phyloP scores from a whole-genome alignment of 2,797 vertebrate genomes.

The Darevskia mixta region DNA sequence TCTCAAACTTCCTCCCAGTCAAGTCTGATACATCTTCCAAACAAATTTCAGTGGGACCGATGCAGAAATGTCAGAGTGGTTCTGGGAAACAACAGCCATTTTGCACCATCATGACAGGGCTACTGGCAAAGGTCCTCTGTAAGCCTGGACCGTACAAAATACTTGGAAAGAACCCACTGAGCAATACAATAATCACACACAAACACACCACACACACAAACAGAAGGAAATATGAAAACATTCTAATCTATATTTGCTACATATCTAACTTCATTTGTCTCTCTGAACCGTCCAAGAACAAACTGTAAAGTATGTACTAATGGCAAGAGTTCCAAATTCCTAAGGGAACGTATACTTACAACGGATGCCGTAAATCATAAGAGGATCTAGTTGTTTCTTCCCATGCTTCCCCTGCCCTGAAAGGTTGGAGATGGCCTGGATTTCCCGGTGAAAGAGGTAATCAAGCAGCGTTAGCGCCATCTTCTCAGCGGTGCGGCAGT shows the following conservation, averaged over 20 bases:
- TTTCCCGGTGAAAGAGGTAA: constrained; percentile 96
- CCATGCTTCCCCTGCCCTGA: constrained; percentile 98
- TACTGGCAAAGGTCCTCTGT: neutral
- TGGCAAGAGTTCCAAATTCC: neutral
- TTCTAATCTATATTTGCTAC: neutral
- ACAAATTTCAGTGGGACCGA: neutral
- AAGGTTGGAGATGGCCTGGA: constrained; percentile 98
- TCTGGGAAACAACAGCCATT: neutral
- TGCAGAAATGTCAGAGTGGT: neutral
- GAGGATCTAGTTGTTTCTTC: constrained; percentile 97
- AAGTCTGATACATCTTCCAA: neutral
- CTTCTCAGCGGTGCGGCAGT: constrained; percentile 97
- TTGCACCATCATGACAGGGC: neutral
- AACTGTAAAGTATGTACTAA: neutral
- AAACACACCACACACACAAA: too few relatives aligned
- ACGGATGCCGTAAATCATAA: constrained; percentile 98
- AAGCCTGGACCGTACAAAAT: too few relatives aligned
- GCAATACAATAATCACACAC: neutral
- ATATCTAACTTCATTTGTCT: neutral
- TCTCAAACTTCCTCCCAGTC: neutral
- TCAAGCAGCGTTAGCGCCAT: constrained; percentile 96
- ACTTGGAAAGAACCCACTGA: neutral
- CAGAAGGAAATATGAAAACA: neutral
- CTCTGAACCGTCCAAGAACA: neutral
- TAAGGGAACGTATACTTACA: constrained; percentile 84